Conservation (phyloP, 2,797 vertebrate species). For the Nannoperca obscura region DNA sequence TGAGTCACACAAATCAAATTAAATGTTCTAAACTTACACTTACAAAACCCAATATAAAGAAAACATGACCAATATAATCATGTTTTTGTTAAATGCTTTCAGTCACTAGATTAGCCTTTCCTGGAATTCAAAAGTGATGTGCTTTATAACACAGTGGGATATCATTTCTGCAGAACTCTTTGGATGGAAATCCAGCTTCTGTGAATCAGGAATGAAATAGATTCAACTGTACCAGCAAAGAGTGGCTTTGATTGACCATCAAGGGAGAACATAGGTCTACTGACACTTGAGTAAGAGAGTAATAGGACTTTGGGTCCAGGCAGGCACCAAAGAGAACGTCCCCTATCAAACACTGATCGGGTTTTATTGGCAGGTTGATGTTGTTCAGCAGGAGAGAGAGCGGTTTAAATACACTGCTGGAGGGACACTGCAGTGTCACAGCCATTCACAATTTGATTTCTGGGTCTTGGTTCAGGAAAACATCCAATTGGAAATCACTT, state of each 20-base stretch:
- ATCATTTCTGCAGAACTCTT: constrained; percentile 7
- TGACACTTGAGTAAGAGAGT: constrained; percentile 51
- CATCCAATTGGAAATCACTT: constrained; percentile 77
- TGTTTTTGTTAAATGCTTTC: not conserved
- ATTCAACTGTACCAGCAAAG: constrained; percentile 35
- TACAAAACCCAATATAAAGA: not conserved
- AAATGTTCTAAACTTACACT: constrained; percentile 4
- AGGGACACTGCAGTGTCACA: constrained; percentile 58
- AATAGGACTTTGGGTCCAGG: constrained; percentile 41
- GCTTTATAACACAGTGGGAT: not conserved
- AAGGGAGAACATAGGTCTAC: constrained; percentile 49
- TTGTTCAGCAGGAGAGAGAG: constrained; percentile 49
- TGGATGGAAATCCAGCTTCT: constrained; percentile 23
- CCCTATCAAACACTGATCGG: constrained; percentile 57
- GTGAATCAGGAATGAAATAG: constrained; percentile 37
- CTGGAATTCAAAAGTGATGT: constrained; percentile 8
- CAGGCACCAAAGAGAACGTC: constrained; percentile 15
- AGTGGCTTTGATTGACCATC: constrained; percentile 62
- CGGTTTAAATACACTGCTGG: constrained; percentile 51
- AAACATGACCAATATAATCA: not conserved
- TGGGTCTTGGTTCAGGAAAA: constrained; percentile 62
- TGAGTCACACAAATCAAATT: constrained; percentile 3
- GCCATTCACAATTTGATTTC: constrained; percentile 68
- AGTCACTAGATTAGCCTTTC: not conserved
- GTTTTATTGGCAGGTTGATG: constrained; percentile 69